Conservation (phyloP, 2,797 vertebrate genomes). For the Orestias chungarensis region DNA sequence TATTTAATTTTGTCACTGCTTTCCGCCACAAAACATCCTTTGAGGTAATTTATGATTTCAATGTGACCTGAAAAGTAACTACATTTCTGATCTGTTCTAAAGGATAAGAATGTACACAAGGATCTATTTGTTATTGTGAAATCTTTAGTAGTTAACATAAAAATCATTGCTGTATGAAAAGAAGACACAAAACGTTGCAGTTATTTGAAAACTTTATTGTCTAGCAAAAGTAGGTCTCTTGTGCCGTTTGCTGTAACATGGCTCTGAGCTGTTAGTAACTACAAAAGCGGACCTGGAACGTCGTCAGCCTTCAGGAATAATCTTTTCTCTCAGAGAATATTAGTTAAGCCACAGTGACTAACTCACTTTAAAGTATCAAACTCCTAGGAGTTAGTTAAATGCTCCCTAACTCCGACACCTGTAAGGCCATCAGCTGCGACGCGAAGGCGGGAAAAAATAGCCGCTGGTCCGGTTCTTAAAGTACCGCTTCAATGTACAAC, state of each 20-base stretch:
- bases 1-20: too few relatives aligned
- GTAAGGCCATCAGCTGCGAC: constrained; percentile 82
- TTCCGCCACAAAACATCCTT: too few relatives aligned
- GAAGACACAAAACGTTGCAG: constrained; percentile 17
- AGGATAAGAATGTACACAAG: too few relatives aligned
- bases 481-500: constrained; percentile 69
- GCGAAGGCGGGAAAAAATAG: constrained; percentile 59
- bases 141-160: not conserved
- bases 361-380: constrained; percentile 97
- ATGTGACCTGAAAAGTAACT: too few relatives aligned
- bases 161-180: constrained; percentile 1
- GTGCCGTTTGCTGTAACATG: constrained; percentile 61
- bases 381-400: constrained; percentile 98
- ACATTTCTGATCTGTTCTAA: too few relatives aligned
- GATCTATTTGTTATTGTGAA: not conserved
- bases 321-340: constrained; percentile 99
- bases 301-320: constrained; percentile 80
- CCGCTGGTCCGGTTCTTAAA: constrained; percentile 57
- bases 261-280: constrained; percentile 62
- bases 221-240: constrained; percentile 76
- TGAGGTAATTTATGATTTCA: too few relatives aligned
- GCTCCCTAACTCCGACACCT: constrained; percentile 86
- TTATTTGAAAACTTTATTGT: constrained; percentile 77
- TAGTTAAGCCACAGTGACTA: constrained; percentile 92
- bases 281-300: constrained; percentile 45